Base-by-base conservation (phyloP, 2,797 vertebrate species). In the Syngnathus rostellatus region DNA sequence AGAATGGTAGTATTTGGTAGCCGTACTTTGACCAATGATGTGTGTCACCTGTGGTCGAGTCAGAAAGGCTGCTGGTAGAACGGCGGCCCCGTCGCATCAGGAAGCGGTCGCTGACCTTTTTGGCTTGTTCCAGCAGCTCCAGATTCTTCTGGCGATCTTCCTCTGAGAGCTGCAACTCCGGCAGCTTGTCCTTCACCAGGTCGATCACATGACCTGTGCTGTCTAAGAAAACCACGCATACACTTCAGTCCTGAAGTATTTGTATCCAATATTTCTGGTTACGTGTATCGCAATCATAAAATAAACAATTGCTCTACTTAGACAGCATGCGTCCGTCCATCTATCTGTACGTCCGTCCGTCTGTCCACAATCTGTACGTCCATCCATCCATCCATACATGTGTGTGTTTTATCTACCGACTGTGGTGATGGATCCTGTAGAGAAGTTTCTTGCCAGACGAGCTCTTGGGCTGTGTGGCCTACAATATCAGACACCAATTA, bases 71-170 rank as follows among this genome's bases (percentile, higher is more conserved):
- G 88, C 92, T 92, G 72, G 90, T 92, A 59, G 96, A 98, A 62
- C 93, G 92, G 8, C 97, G 94, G 21, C 95, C 95, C 0, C 95
- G 91, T 12, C 97, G 93, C 5, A 85, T 92, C 66, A 98, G 87
- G 82, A 99, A 99, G 40, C 91, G 91, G 78, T 98, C 95, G 0
- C 95, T 98, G 85, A 93, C 95, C 83, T 89, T 93, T 87, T 97
- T 99, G 66, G 97, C 97, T 88, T 98, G 94, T 83, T 97, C 94
- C 48, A 99, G 89, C 61, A 99, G 89, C 31, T 97, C 94, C 73
- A 98, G 86, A 81, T 99, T 99, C 86, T 94, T 98, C 90, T 91
- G 94, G 62, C 93, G 93, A 74, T 99, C 97, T 75, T 97, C 93
- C 48, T 95, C 93, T 16, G 95, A 96, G 72, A 99, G 93, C 87